phyloP scores from a whole-genome alignment of 37 sponge, comb jelly and placozoan genomes.

The Tethya wilhelma region DNA sequence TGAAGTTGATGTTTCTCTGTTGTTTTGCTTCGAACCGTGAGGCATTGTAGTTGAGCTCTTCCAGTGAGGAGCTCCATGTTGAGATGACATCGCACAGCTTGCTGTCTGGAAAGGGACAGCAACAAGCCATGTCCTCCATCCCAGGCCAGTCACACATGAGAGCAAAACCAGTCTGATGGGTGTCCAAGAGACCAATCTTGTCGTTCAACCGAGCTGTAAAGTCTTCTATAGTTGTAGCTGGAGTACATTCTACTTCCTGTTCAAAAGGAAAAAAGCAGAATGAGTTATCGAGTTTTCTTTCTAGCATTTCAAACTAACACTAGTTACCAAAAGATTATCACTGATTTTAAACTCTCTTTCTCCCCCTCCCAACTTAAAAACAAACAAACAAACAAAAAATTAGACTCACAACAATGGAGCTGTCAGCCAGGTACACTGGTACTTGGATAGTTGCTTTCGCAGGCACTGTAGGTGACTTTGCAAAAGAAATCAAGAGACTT shows the following conservation, averaged over 20 bases:
- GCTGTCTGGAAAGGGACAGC: conserved; percentile 41
- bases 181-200: conserved; percentile 39
- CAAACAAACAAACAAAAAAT: too few species aligned
- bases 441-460: not conserved
- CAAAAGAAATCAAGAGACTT: conserved; percentile 6
- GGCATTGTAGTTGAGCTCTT: conserved; percentile 21
- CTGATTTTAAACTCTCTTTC: too few species aligned
- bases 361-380: too few species aligned
- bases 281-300: too few species aligned
- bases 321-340: too few species aligned
- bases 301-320: too few species aligned
- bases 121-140: conserved; percentile 30
- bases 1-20: conserved; percentile 39
- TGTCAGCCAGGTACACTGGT: conserved; percentile 38
- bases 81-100: conserved; percentile 65
- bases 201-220: conserved; percentile 44
- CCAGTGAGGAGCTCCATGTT: conserved; percentile 39
- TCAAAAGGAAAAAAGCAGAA: too few species aligned
- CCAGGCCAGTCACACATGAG: conserved; percentile 85
- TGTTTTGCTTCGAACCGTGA: not conserved
- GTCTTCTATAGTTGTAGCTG: conserved; percentile 53
- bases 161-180: conserved; percentile 56
- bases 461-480: not conserved
- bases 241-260: conserved; percentile 49
- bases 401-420: conserved; percentile 23